Evolutionary conservation across 1,140 invertebrate species (phyloP).

Genomic region (Vanessa tameamea): DNA sequence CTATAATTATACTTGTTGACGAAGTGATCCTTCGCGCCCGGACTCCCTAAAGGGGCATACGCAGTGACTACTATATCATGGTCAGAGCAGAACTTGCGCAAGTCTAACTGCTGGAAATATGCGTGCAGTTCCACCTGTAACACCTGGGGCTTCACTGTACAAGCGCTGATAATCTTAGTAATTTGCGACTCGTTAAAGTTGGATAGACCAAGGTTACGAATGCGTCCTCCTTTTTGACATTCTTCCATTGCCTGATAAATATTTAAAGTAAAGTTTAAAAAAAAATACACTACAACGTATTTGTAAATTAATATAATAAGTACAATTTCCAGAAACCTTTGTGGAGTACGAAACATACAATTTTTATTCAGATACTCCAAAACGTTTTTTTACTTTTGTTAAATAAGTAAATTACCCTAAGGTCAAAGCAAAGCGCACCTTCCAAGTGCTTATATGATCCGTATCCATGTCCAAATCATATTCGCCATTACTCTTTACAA

Average conservation of each 20-base stretch:
- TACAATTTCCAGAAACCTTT: not conserved
- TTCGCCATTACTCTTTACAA: constrained; percentile 81
- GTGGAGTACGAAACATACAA: too few relatives aligned
- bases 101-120: constrained; percentile 89
- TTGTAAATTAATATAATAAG: not conserved
- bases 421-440: constrained; percentile 76
- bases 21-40: constrained; percentile 77
- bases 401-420: constrained; percentile 13
- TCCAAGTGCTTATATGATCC: constrained; percentile 87
- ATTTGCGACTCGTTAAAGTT: constrained; percentile 90
- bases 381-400: not conserved
- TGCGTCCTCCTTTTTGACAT: constrained; percentile 84
- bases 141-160: constrained; percentile 85
- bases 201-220: constrained; percentile 88
- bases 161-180: constrained; percentile 82
- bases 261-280: not conserved
- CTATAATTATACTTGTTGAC: constrained; percentile 80
- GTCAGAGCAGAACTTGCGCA: constrained; percentile 87
- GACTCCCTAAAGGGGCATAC: constrained; percentile 89
- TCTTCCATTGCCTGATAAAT: constrained; percentile 86
- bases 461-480: constrained; percentile 85
- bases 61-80: constrained; percentile 89
- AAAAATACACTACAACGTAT: not conserved
- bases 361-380: not conserved
- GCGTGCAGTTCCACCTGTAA: constrained; percentile 91